Evolutionary conservation across 2,113 vertebrate species (phyloP), one percentile per base, ranked within the genome.

Genomic region (Stomatorhinus ivindoensis): DNA sequence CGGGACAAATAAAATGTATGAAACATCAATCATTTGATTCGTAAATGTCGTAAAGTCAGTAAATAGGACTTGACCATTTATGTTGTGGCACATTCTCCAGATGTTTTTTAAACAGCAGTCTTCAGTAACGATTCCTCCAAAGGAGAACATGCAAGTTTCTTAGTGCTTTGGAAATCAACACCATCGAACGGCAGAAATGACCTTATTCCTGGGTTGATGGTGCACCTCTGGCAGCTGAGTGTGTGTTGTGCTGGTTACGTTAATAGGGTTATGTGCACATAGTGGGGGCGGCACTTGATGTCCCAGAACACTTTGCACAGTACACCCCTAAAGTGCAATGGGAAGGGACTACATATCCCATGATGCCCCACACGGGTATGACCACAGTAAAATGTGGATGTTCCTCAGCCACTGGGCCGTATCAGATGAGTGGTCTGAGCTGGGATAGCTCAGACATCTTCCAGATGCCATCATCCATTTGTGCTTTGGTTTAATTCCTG

Each of bases 391-490:
- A 31, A 35, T 31, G 8, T 27, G 47, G 19, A 51, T 1, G 4
- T 86, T 50, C 46, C 53, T 50, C 46, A 53, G 50, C 50, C 50
- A 19, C 15, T 55, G 50, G 27, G 85, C 85, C 35, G 50, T 53
- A 35, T 6, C 31, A 42, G 35, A 86, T 86, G 47, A 21, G 31
- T 27, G 19, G 35, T 76, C 4, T 76, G 69, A 17, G 31, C 6
- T 76, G 15, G 27, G 13, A 13, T 39, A 39, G 69, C 35, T 15
- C 44, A 21, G 48, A 51, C 85, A 53, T 47, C 82, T 84, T 24
- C 82, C n/a, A 27, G 48, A 50, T 89, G 65, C 88, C 69, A 87
- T 50, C 90, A 92, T 48, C 91, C 88, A 58, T 47, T 92, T 89
- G 89, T 86, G 92, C 44, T n/a, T 90, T 27, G 51, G 42, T 86